Percentiles rank a stretch among this genome's conserved stretches.
Evolutionary conservation across 2,888 invertebrate species (phyloP).

Genomic region (Chrysolina americana): DNA sequence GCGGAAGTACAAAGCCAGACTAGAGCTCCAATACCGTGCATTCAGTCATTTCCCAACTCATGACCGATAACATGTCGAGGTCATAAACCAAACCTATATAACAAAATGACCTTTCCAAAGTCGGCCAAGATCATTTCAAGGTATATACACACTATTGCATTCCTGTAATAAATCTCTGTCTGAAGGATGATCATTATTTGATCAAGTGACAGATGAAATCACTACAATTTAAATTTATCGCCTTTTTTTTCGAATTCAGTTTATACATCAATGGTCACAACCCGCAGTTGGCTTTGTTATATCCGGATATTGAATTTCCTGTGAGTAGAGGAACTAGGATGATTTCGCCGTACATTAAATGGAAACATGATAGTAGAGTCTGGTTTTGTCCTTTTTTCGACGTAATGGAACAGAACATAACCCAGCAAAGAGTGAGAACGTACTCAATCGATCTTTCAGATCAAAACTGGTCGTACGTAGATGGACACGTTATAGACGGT

Average conservation of each 20-base stretch:
- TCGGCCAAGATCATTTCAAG: too few species aligned
- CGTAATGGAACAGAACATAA: conserved; percentile 20
- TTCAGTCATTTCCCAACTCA: too few species aligned
- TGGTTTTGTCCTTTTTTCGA: conserved; percentile 75
- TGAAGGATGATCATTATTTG: too few species aligned
- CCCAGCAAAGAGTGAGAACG: conserved; percentile 21
- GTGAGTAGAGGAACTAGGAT: conserved; percentile 77
- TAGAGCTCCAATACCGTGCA: too few species aligned
- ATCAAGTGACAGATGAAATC: too few species aligned
- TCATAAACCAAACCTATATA: too few species aligned
- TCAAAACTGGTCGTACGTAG: conserved; percentile 77
- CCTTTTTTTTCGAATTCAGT: conserved; percentile 68
- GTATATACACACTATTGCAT: too few species aligned
- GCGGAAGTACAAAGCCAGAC: too few species aligned
- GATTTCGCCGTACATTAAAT: conserved; percentile 82
- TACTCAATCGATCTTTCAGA: conserved; percentile 64
- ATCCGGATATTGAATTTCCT: conserved; percentile 83
- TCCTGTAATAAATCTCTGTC: too few species aligned
- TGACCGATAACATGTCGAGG: too few species aligned
- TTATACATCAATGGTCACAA: conserved; percentile 85
- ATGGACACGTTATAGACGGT: conserved; percentile 86
- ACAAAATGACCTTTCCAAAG: too few species aligned
- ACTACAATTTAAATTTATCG: too few species aligned
- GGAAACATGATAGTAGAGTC: conserved; percentile 85
- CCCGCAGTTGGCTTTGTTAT: conserved; percentile 82